Conservation (phyloP, 2,888 invertebrate species). For the Torymus texanus region DNA sequence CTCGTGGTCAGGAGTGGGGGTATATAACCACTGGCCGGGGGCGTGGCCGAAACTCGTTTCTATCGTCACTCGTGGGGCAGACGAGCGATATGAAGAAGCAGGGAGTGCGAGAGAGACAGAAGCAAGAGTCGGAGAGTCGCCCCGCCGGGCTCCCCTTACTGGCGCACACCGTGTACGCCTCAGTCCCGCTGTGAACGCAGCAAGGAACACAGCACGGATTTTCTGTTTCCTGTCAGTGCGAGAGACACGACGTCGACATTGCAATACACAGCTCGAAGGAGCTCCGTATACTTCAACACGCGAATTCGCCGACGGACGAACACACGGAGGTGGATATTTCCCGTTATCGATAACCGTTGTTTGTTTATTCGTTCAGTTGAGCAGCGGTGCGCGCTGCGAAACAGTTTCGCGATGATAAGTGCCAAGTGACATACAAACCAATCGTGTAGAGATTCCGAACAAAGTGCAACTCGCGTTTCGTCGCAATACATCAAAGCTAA, state of each 20-base stretch:
- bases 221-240: slow-evolving; percentile 12
- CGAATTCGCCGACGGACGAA: neutral
- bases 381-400: neutral
- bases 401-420: slow-evolving; percentile 27
- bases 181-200: slow-evolving; percentile 76
- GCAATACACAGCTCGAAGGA: neutral
- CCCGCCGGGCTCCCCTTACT: slow-evolving; percentile 60
- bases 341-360: too few relatives aligned
- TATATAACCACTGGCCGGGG: too few relatives aligned
- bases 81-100: too few relatives aligned
- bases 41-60: too few relatives aligned
- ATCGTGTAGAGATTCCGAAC: too few relatives aligned
- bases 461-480: neutral
- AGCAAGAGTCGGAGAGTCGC: slow-evolving; percentile 26
- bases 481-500: neutral
- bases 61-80: too few relatives aligned
- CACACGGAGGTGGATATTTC: neutral
- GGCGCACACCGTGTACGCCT: slow-evolving; percentile 71
- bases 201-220: slow-evolving; percentile 70
- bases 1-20: too few relatives aligned
- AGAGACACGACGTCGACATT: neutral
- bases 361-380: too few relatives aligned
- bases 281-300: too few relatives aligned
- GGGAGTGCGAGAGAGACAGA: neutral
- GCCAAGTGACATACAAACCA: slow-evolving; percentile 25